A percentile compares a stretch with the other conserved stretches of the same genome.
Evolutionary conservation across 2,888 invertebrate genomes (phyloP).

Genomic region (Lasiommata megera): DNA sequence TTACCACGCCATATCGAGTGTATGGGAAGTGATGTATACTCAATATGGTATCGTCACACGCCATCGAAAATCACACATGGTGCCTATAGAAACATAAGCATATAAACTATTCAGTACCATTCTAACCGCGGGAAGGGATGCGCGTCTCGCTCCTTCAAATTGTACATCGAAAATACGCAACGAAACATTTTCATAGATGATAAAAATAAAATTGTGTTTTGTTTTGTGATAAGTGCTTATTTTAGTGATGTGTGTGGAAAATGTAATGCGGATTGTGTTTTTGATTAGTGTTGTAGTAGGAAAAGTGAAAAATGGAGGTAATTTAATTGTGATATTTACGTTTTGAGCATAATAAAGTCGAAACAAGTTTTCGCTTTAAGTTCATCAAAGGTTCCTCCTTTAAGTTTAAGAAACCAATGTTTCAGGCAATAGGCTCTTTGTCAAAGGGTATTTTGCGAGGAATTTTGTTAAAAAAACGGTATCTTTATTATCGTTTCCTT

Average conservation of each 20-base stretch:
- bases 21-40: constrained; percentile 13
- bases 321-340: constrained; percentile 23
- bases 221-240: constrained; percentile 28
- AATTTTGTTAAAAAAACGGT: background rate
- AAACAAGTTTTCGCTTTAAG: background rate
- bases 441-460: background rate
- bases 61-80: constrained; percentile 25
- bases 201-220: constrained; percentile 25
- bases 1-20: constrained; percentile 15
- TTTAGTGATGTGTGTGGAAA: constrained; percentile 58
- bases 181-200: constrained; percentile 15
- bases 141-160: constrained; percentile 22
- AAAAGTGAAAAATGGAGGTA: constrained; percentile 65
- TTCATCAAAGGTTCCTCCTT: background rate
- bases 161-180: constrained; percentile 13
- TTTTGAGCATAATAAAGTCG: background rate
- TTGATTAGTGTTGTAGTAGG: constrained; percentile 50
- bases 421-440: background rate
- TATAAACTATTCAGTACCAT: constrained; percentile 45
- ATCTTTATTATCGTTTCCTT: no score
- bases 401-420: background rate
- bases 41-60: constrained; percentile 12
- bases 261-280: constrained; percentile 50
- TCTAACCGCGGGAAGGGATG: constrained; percentile 37
- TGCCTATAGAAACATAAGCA: constrained; percentile 21